A percentile compares a stretch with the other conserved stretches of the same genome.
These are phyloP conservation scores for Drosophila multiciliata DNA, from an alignment of 2,888 invertebrate genomes.

Conservation along the genomic window DNA sequence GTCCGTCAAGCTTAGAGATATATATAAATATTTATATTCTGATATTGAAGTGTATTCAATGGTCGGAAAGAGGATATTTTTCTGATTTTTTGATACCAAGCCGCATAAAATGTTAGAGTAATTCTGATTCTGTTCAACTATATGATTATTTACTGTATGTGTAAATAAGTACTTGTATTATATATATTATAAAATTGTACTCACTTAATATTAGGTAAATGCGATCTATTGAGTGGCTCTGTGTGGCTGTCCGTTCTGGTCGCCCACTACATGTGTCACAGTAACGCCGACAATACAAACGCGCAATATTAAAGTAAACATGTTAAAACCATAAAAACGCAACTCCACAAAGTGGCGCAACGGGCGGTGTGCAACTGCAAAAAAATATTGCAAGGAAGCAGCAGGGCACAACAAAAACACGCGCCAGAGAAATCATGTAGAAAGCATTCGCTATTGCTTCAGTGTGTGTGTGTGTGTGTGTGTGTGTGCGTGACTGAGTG, in stretches of 20 bases:
- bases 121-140: not conserved
- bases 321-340: slow-evolving; percentile 79
- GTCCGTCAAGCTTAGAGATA: not conserved
- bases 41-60: not conserved
- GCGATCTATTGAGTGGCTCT: slow-evolving; percentile 7
- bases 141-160: not conserved
- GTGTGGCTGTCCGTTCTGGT: slow-evolving; percentile 11
- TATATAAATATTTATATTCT: not conserved
- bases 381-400: slow-evolving; percentile 64
- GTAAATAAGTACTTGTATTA: not conserved
- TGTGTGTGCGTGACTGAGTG: slow-evolving; percentile 29
- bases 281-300: slow-evolving; percentile 77
- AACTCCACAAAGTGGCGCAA: slow-evolving; percentile 60
- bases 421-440: slow-evolving; percentile 72
- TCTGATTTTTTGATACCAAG: not conserved
- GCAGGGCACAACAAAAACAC: slow-evolving; percentile 53
- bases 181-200: not conserved
- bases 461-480: slow-evolving; percentile 11
- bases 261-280: slow-evolving; percentile 66
- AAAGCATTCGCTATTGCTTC: slow-evolving; percentile 60
- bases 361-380: slow-evolving; percentile 8
- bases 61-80: not conserved
- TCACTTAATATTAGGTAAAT: not conserved
- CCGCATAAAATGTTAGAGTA: not conserved
- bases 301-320: slow-evolving; percentile 80